Base-by-base conservation (phyloP, 2,888 invertebrate genomes). In the Epiblema foenella region DNA sequence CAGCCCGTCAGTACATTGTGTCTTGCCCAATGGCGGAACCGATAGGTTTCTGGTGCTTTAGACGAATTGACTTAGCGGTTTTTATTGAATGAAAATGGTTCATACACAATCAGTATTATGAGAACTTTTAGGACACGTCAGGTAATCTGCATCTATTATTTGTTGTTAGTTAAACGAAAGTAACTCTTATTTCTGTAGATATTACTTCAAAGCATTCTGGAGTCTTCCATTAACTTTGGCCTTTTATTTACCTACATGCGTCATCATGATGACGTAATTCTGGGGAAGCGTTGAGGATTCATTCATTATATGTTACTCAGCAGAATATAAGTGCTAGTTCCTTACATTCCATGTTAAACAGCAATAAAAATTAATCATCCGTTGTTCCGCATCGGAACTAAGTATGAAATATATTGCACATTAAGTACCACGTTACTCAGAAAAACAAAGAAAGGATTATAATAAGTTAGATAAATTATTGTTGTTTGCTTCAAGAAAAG, bases 1-100 rank as follows among this genome's bases (percentile, higher is more conserved):
- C 66, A 49, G 56, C 66, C 67, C 39, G 60, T 70, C 70, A 66
- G 52, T 58, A 58, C 67, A 56, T 71, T 71, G 66, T 67, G 67
- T 57, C 60, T 68, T 63, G 39, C 62, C 56, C 69, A 60, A 69
- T 49, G 17, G 56, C 54, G 52, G 54, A 60, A 54, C 52, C 37
- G 33, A 60, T 66, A 52, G 42, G 59, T 52, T 51, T 39, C 15
- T 64, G 62, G 46, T 39, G 54, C 15, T 51, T 15, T 39, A 69
- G 64, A 64, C 20, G 64, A 65, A 39, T 10, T 39, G 11, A 42
- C 15, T 49, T 65, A 24, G 42, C 58, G 59, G 11, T 69, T 52
- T 69, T 15, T 20, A 20, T 12, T 42, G 1, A 15, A 20, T 33
- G 33, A 29, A 8, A 57, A 67, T 57, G 15, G 5, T 37, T 18